Evolutionary conservation across 2,113 vertebrate genomes (phyloP).

Genomic region (Oreochromis spilurus): DNA sequence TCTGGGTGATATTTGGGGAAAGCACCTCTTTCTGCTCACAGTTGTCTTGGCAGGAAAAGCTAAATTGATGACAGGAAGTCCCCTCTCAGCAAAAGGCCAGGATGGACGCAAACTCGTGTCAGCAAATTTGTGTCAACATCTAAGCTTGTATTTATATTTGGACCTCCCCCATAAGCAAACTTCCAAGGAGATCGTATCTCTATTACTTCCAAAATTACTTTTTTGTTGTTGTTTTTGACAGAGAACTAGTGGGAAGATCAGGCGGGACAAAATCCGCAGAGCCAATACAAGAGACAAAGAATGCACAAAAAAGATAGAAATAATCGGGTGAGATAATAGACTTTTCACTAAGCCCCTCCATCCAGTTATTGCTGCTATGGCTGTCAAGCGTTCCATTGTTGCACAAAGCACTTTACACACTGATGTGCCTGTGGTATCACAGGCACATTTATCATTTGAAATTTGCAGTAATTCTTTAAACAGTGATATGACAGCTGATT

Average conservation of each 20-base stretch:
- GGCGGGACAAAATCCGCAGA: background rate
- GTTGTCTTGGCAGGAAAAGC: slow-evolving; percentile 32
- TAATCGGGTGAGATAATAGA: background rate
- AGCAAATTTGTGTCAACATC: slow-evolving; percentile 38
- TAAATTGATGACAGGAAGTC: slow-evolving; percentile 29
- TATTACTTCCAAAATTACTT: background rate
- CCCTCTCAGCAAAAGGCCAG: slow-evolving; percentile 26
- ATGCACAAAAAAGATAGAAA: background rate
- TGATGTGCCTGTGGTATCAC: too few relatives aligned
- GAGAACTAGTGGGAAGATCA: background rate
- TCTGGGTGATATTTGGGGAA: background rate
- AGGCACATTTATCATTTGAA: background rate
- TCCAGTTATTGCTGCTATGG: background rate
- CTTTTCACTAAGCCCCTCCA: background rate
- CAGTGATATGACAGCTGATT: background rate
- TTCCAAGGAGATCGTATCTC: background rate
- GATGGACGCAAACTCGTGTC: slow-evolving; percentile 22
- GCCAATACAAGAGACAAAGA: background rate
- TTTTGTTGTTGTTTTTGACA: background rate
- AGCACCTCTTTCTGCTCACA: background rate
- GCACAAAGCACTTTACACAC: background rate
- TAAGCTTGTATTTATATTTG: slow-evolving; percentile 23
- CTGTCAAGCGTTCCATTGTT: background rate
- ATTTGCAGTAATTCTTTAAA: background rate
- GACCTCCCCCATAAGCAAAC: background rate